Base-by-base conservation (phyloP, 2,888 invertebrate species). In the Brenthis hecate region DNA sequence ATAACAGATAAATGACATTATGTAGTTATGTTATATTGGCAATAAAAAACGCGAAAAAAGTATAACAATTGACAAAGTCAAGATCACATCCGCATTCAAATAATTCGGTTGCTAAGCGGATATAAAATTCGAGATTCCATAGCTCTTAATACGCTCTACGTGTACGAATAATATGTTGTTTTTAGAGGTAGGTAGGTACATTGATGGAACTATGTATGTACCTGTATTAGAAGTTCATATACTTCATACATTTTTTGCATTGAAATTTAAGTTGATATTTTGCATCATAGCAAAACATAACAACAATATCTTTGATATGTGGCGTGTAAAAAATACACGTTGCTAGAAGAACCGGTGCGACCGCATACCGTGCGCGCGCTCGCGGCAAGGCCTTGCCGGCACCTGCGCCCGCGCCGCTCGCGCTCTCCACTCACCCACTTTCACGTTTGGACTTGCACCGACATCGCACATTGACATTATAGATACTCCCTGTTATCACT, bases 271-370 rank as follows among this genome's bases (percentile, higher is more conserved):
- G 19, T 58, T 68, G 55, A 70, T 86, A 87, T 91, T 91, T 91
- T 91, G 88, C 87, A 86, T 87, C 83, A 84, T 83, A 90, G 87
- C 86, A 89, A 91, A 91, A 90, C 87, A 87, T 85, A 87, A 87
- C 83, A 90, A 91, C 89, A 91, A 90, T 89, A 86, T 90, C 81
- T 88, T 88, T 89, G 87, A 91, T 91, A 88, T 91, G 90, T 89
- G 86, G 85, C 76, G 80, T 87, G 87, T 89, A 90, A 91, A 92
- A 92, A 92, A 91, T 87, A 88, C 87, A 88, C 87, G 86, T 82
- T 87, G 90, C 89, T 90, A 91, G 90, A 86, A 87, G 87, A 92
- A 92, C 92, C 92, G 92, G 92, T 92, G 91, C 80, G 88, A 92
- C 92, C 88, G 87, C 92, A 92, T 92, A 86, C 91, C 90, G 81